Percentiles rank a stretch among this genome's conserved stretches.
These are phyloP conservation scores for Spodoptera picta DNA, from an alignment of 2,888 invertebrate species.

Conservation along the genomic window DNA sequence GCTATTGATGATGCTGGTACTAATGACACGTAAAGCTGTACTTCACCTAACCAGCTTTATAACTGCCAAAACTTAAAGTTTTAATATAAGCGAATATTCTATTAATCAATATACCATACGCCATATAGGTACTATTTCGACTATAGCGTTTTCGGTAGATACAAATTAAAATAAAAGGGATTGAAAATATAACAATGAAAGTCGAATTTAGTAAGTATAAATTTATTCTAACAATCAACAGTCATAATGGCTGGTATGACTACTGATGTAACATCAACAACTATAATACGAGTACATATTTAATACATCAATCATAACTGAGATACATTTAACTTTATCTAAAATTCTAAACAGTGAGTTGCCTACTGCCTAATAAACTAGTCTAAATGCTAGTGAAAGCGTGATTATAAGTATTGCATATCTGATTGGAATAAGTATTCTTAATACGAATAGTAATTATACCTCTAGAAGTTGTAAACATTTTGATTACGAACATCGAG, in stretches of 20 bases:
- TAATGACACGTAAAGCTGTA: no score
- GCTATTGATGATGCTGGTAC: no score
- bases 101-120: no score
- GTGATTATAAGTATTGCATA: not conserved
- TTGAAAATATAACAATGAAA: conserved; percentile 61
- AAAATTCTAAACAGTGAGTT: conserved; percentile 23
- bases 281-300: conserved; percentile 52
- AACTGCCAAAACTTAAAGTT: no score
- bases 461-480: conserved; percentile 10
- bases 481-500: conserved; percentile 31
- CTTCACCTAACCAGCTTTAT: no score
- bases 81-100: no score
- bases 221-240: conserved; percentile 84
- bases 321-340: conserved; percentile 33
- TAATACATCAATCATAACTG: not conserved
- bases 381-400: conserved; percentile 11
- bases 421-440: conserved; percentile 14
- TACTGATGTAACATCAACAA: conserved; percentile 73
- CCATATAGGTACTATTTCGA: no score
- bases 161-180: no score
- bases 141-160: no score
- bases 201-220: conserved; percentile 70
- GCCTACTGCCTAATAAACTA: conserved; percentile 22
- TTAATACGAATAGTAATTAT: not conserved
- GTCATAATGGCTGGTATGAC: conserved; percentile 89